Conservation (phyloP, 2,797 vertebrate species). For the Protosalanx chinensis region DNA sequence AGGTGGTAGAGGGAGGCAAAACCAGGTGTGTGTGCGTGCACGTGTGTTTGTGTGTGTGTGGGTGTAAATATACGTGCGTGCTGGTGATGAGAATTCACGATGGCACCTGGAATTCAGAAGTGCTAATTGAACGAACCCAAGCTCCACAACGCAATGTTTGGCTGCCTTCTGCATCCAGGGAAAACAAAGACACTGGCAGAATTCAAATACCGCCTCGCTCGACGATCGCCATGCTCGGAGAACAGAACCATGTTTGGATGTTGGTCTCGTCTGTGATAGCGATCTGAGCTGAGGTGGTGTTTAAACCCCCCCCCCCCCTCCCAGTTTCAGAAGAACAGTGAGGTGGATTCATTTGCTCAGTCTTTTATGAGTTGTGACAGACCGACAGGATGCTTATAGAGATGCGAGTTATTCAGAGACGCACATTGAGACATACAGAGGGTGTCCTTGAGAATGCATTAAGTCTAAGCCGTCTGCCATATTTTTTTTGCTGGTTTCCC, state of each 20-base stretch:
- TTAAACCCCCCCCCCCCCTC: no score
- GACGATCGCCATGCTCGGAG: background rate
- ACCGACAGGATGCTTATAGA: background rate
- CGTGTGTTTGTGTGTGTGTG: conserved; percentile 15
- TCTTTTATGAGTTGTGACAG: background rate
- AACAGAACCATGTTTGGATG: background rate
- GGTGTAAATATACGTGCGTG: background rate
- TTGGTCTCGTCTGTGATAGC: background rate
- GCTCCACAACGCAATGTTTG: background rate
- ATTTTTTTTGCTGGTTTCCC: background rate
- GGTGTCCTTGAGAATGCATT: background rate
- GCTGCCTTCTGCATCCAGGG: background rate
- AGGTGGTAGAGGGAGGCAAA: conserved; percentile 30
- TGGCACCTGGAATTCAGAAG: background rate
- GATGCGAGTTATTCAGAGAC: background rate
- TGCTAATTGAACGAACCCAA: background rate
- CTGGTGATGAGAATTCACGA: background rate
- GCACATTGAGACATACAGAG: background rate
- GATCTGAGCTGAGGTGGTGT: background rate
- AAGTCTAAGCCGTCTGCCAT: background rate
- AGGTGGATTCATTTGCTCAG: background rate
- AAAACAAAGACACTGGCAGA: background rate
- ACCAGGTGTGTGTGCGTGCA: conserved; percentile 26
- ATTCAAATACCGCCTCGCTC: no score
- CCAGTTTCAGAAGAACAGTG: background rate